A percentile compares a stretch with the other conserved stretches of the same genome.
These are phyloP conservation scores for Meriones psammophilus DNA, from an alignment of 2,797 vertebrate species.

Conservation along the genomic window DNA sequence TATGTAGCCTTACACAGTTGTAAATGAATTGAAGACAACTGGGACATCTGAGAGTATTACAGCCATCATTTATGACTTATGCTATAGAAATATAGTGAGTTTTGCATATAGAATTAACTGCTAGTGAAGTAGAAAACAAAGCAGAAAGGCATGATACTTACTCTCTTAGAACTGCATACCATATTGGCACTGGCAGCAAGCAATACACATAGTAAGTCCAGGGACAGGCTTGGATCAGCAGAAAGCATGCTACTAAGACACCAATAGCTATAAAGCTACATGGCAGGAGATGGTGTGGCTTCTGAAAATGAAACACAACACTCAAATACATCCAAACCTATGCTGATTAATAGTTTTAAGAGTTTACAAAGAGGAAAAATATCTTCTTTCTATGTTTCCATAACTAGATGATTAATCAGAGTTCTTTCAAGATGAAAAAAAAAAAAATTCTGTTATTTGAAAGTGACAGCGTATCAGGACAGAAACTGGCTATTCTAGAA, in stretches of 20 bases:
- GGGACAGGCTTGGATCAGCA: slow-evolving; percentile 94
- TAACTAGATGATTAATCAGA: slow-evolving; percentile 32
- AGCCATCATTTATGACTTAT: background rate
- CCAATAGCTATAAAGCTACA: slow-evolving; percentile 88
- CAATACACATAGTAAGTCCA: slow-evolving; percentile 97
- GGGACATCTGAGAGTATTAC: background rate
- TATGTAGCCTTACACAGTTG: background rate
- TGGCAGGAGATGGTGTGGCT: slow-evolving; percentile 74
- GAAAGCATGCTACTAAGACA: slow-evolving; percentile 90
- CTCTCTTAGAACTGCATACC: slow-evolving; percentile 96
- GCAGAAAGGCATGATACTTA: slow-evolving; percentile 89
- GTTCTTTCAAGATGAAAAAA: background rate
- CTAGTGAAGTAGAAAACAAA: slow-evolving; percentile 46
- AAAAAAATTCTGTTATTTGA: slow-evolving; percentile 4
- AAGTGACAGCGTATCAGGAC: background rate
- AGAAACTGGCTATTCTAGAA: background rate
- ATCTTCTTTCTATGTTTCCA: slow-evolving; percentile 46
- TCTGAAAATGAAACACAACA: slow-evolving; percentile 88
- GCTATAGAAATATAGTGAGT: slow-evolving; percentile 7
- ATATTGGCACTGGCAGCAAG: slow-evolving; percentile 94
- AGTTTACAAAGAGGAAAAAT: slow-evolving; percentile 45
- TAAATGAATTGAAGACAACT: background rate
- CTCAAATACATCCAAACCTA: slow-evolving; percentile 67
- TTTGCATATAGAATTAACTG: slow-evolving; percentile 43
- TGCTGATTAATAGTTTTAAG: background rate